Evolutionary conservation across 2,797 vertebrate genomes (phyloP).

Genomic region (Catostomus latipinnis): DNA sequence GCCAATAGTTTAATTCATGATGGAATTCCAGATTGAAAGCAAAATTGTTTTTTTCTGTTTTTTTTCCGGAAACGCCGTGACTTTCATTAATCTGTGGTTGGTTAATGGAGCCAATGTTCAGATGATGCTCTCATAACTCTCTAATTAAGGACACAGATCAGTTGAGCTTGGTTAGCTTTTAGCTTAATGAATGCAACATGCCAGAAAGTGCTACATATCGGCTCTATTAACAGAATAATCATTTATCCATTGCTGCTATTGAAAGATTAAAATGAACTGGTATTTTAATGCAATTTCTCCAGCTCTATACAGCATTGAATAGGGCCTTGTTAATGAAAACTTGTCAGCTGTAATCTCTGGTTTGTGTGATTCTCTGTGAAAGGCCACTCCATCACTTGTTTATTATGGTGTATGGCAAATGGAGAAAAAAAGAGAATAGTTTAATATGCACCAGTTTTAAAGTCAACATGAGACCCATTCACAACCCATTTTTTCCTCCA

Average conservation of each 20-base stretch:
- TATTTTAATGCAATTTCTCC: neutral
- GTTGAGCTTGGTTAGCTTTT: constrained; percentile 56
- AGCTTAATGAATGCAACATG: constrained; percentile 75
- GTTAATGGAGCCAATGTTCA: constrained; percentile 56
- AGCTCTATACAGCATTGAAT: neutral
- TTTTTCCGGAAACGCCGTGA: constrained; percentile 31
- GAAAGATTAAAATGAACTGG: constrained; percentile 79
- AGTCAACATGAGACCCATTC: neutral
- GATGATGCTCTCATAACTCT: constrained; percentile 44
- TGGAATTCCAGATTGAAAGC: constrained; percentile 37
- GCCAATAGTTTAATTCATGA: constrained; percentile 41
- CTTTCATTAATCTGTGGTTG: constrained; percentile 59
- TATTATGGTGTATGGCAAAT: constrained; percentile 8
- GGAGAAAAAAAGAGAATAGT: constrained; percentile 1
- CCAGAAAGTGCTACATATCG: constrained; percentile 52
- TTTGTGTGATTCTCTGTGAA: constrained; percentile 20
- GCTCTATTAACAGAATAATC: constrained; percentile 73
- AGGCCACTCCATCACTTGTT: constrained; percentile 14
- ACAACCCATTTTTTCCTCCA: neutral
- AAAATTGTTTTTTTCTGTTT: constrained; percentile 25
- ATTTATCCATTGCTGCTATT: constrained; percentile 75
- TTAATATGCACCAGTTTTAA: neutral
- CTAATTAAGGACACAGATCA: constrained; percentile 49
- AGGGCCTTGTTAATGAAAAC: neutral
- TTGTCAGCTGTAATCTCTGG: constrained; percentile 1